These are phyloP conservation scores for Pygoscelis antarcticus DNA, from an alignment of 2,113 vertebrate species.

Conservation along the genomic window DNA sequence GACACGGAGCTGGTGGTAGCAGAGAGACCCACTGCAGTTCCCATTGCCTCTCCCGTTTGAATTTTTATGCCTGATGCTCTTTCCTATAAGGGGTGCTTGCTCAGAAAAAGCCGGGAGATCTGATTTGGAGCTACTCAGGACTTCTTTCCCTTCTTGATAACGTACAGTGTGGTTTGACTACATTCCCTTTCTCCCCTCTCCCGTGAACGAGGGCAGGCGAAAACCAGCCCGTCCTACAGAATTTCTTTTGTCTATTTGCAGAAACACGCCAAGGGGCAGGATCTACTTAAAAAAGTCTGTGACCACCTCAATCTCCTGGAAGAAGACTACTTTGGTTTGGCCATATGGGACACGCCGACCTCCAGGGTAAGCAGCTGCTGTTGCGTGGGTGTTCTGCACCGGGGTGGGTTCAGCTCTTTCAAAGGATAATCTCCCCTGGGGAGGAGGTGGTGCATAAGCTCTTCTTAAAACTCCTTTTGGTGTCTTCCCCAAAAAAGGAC, in stretches of 20 bases:
- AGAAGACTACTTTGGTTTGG: constrained; percentile 94
- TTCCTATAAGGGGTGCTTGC: background rate
- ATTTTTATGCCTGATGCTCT: background rate
- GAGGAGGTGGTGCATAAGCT: background rate
- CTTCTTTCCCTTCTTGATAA: background rate
- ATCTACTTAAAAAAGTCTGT: constrained; percentile 92
- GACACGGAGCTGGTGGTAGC: background rate
- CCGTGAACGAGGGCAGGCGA: background rate
- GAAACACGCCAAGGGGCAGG: constrained; percentile 96
- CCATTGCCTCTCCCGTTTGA: background rate
- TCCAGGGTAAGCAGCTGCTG: constrained; percentile 81
- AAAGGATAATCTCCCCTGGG: background rate
- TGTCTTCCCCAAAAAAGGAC: background rate
- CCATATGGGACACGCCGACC: constrained; percentile 85
- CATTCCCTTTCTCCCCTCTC: background rate
- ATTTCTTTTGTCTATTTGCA: constrained; percentile 62
- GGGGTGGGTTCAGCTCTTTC: background rate
- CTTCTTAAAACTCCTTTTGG: background rate
- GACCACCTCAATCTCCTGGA: constrained; percentile 96
- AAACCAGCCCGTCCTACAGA: background rate
- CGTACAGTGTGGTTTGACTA: background rate
- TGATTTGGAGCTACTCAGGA: background rate
- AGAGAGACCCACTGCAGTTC: background rate
- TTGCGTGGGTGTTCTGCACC: background rate
- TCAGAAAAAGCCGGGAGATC: background rate